phyloP scores from a whole-genome alignment of 2,888 invertebrate genomes.

The Drosophila villosipedis region DNA sequence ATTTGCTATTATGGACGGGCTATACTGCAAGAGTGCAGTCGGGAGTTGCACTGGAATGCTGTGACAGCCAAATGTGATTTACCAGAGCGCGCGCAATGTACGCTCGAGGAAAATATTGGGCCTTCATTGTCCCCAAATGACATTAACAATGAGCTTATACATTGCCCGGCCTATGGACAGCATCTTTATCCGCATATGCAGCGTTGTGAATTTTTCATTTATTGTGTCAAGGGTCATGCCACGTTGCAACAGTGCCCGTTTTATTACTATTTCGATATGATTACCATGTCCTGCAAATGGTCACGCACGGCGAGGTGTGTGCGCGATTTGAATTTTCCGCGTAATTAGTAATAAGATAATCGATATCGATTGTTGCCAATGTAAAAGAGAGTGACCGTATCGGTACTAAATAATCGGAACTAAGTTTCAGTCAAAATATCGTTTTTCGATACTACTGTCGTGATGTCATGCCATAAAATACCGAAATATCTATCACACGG shows the following conservation, averaged over 20 bases:
- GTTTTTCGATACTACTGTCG: constrained; percentile 12
- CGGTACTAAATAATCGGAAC: constrained; percentile 37
- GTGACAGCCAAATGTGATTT: constrained; percentile 82
- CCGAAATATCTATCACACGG: constrained; percentile 17
- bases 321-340: constrained; percentile 69
- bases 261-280: constrained; percentile 82
- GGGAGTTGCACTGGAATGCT: constrained; percentile 83
- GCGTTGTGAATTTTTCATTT: constrained; percentile 83
- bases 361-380: constrained; percentile 12
- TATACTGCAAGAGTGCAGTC: constrained; percentile 80
- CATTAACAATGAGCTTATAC: constrained; percentile 52
- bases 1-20: constrained; percentile 84
- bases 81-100: constrained; percentile 78
- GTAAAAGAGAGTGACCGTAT: constrained; percentile 33
- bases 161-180: constrained; percentile 80
- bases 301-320: constrained; percentile 80
- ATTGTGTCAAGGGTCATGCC: constrained; percentile 83
- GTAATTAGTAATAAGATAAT: constrained; percentile 21
- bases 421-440: constrained; percentile 26
- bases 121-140: constrained; percentile 10
- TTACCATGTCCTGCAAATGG: constrained; percentile 78
- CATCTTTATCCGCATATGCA: constrained; percentile 83
- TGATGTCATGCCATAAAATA: constrained; percentile 51
- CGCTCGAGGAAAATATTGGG: constrained; percentile 26
- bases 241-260: constrained; percentile 84